These are phyloP conservation scores for Hirtodrosophila histrioides DNA, from an alignment of 2,888 invertebrate genomes.

Conservation along the genomic window DNA sequence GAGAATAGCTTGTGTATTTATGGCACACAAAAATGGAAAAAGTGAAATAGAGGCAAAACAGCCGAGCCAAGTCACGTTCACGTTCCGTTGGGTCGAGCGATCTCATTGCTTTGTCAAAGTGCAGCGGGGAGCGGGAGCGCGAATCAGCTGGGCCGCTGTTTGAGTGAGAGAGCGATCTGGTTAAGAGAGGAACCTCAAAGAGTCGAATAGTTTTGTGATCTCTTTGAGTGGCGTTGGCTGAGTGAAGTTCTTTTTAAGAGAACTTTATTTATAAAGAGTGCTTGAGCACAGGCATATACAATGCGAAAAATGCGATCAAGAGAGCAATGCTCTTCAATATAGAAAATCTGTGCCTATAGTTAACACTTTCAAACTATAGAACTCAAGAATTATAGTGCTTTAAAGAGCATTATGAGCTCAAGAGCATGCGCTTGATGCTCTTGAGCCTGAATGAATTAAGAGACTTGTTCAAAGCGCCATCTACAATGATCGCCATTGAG, in stretches of 20 bases:
- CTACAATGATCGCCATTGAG: constrained; percentile 39
- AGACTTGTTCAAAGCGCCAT: background rate
- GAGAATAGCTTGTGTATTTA: constrained; percentile 40
- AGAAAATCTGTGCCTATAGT: too few relatives aligned
- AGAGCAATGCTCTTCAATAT: too few relatives aligned
- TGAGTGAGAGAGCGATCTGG: constrained; percentile 1
- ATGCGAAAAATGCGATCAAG: too few relatives aligned
- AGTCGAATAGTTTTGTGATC: too few relatives aligned
- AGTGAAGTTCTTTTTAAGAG: constrained; percentile 24
- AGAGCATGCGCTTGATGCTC: constrained; percentile 22
- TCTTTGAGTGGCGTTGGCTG: constrained; percentile 3
- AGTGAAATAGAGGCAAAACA: constrained; percentile 41
- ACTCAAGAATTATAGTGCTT: too few relatives aligned
- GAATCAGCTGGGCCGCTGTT: constrained; percentile 36
- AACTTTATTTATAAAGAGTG: too few relatives aligned
- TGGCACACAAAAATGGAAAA: constrained; percentile 42
- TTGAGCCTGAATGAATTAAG: constrained; percentile 17
- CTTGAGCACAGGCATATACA: too few relatives aligned
- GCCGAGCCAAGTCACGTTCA: constrained; percentile 68
- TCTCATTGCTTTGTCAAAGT: constrained; percentile 17
- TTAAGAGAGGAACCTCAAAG: background rate
- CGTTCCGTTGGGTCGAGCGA: constrained; percentile 61
- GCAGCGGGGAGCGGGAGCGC: constrained; percentile 12
- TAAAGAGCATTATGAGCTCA: background rate
- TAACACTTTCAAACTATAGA: too few relatives aligned